Percentiles rank a stretch among this genome's conserved stretches.
These are phyloP conservation scores for Chelonus formosanus DNA, from an alignment of 2,888 invertebrate species.

Conservation along the genomic window DNA sequence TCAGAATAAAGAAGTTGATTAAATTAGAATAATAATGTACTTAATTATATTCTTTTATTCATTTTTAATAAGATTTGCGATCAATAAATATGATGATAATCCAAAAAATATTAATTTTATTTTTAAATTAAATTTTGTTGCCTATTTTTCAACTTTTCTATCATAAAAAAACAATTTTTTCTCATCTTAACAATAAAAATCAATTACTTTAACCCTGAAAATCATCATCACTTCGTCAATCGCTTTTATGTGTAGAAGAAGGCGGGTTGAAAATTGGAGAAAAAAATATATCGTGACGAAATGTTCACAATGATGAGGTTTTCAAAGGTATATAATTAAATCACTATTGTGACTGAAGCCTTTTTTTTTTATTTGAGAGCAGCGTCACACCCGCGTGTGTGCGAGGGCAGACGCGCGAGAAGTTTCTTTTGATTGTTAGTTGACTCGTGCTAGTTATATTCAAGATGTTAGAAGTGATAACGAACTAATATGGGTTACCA, in stretches of 20 bases:
- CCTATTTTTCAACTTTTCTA: too few species aligned
- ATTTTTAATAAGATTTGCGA: too few species aligned
- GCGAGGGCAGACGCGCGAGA: conserved; percentile 1
- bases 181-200: too few species aligned
- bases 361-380: conserved; percentile 21
- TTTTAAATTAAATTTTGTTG: too few species aligned
- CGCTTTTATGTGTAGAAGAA: not conserved
- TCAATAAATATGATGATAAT: too few species aligned
- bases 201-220: too few species aligned
- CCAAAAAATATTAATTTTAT: too few species aligned
- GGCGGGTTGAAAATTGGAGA: conserved; percentile 20
- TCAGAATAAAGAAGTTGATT: too few species aligned
- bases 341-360: conserved; percentile 36
- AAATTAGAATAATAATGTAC: too few species aligned
- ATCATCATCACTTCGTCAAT: conserved; percentile 16
- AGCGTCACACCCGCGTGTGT: conserved; percentile 24
- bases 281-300: conserved; percentile 41
- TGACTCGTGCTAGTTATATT: conserved; percentile 45
- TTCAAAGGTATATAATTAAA: conserved; percentile 41
- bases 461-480: conserved; percentile 60
- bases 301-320: conserved; percentile 42
- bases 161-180: too few species aligned
- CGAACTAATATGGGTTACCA: conserved; percentile 63
- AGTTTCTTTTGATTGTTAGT: conserved; percentile 19
- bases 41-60: too few species aligned